Conservation (phyloP, 92 coral and sea anemone species). For the Parazoanthus swiftii region DNA sequence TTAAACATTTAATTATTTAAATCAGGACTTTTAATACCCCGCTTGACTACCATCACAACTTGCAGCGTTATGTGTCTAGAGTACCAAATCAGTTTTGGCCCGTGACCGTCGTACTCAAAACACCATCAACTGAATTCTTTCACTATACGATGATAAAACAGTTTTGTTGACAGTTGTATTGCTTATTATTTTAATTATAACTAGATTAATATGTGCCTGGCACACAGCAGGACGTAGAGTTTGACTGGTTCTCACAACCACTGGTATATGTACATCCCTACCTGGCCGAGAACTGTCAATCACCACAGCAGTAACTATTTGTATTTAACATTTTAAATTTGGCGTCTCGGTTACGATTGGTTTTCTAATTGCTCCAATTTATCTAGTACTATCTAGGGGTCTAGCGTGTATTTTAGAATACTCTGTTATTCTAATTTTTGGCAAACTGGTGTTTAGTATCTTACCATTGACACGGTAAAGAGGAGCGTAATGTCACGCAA, state of each 20-base stretch:
- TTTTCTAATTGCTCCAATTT: background rate
- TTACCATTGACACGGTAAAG: background rate
- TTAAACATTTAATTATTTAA: background rate
- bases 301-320: background rate
- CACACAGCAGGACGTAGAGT: too few relatives aligned
- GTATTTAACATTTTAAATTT: too few relatives aligned
- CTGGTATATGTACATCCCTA: too few relatives aligned
- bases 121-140: background rate
- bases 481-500: background rate
- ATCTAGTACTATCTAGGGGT: too few relatives aligned
- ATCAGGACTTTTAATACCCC: background rate
- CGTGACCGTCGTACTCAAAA: background rate
- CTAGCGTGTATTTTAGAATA: too few relatives aligned
- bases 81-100: background rate
- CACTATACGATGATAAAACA: background rate
- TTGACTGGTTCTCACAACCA: background rate
- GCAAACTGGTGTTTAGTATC: background rate
- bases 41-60: background rate
- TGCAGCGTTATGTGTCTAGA: background rate
- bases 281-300: background rate
- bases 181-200: background rate
- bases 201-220: background rate
- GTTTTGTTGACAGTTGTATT: background rate
- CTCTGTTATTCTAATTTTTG: background rate
- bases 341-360: background rate